phyloP scores from a whole-genome alignment of 1,140 invertebrate species.

The Drosophila pallidifrons region DNA sequence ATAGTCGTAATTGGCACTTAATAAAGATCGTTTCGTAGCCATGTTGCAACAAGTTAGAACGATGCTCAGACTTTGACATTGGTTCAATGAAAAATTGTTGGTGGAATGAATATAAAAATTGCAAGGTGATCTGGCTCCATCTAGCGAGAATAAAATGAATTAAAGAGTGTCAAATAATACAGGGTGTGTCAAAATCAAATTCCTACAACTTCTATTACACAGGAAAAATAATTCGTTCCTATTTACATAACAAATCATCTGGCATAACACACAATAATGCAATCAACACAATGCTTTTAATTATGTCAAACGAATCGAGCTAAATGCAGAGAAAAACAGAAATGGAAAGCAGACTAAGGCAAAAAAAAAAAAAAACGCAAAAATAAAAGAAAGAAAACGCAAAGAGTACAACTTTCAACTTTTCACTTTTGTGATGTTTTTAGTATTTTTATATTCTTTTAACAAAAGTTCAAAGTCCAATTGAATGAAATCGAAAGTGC shows the following conservation, averaged over 20 bases:
- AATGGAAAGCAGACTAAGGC: conserved; percentile 1
- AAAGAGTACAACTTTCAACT: conserved; percentile 52
- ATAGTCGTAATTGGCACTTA: conserved; percentile 1
- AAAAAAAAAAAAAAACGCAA: background rate
- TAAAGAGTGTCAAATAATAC: background rate
- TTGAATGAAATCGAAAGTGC: conserved; percentile 80
- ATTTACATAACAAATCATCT: conserved; percentile 2
- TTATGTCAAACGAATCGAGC: conserved; percentile 15
- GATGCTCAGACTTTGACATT: background rate
- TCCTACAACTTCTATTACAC: no score
- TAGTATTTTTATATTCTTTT: conserved; percentile 75
- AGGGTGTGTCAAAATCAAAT: no score
- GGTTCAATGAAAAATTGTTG: background rate
- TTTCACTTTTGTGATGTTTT: conserved; percentile 55
- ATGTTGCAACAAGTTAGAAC: background rate
- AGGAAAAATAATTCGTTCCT: background rate
- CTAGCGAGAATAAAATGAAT: background rate
- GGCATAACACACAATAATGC: background rate
- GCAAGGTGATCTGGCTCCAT: background rate
- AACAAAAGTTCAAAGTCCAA: conserved; percentile 76
- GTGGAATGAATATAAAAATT: background rate
- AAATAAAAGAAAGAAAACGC: conserved; percentile 20
- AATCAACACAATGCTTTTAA: conserved; percentile 10
- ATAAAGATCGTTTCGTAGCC: background rate
- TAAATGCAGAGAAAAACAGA: background rate